Conservation (phyloP, 2,113 vertebrate genomes). For the Chamaetylas fuelleborni region DNA sequence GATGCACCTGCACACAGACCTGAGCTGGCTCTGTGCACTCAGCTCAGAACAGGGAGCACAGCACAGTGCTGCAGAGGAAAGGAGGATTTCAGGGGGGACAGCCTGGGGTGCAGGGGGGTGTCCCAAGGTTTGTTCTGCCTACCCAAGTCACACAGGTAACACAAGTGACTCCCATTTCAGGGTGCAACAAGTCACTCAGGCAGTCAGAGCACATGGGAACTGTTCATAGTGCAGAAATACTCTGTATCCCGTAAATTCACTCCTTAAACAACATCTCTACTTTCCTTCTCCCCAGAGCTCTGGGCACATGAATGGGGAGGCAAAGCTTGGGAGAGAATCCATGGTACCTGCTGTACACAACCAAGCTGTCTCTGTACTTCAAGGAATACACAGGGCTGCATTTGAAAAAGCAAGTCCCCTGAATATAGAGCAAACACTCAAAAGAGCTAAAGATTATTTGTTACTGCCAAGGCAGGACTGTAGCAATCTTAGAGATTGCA, state of each 20-base stretch:
- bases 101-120: not conserved
- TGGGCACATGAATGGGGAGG: not conserved
- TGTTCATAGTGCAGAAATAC: not conserved
- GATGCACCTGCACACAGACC: not conserved
- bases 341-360: not conserved
- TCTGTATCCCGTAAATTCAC: not conserved
- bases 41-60: not conserved
- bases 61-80: not conserved
- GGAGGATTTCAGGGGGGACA: not conserved
- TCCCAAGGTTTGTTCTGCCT: not conserved
- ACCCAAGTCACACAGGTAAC: not conserved
- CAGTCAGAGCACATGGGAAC: not conserved
- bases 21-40: not conserved
- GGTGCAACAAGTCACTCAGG: not conserved
- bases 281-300: not conserved
- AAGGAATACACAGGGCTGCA: not conserved
- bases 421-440: not conserved
- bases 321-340: not conserved
- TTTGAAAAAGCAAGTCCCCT: not conserved
- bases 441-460: not conserved
- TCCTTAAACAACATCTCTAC: not conserved
- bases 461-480: not conserved
- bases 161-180: not conserved
- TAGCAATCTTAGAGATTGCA: not conserved
- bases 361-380: not conserved